Evolutionary conservation across 2,797 vertebrate species (phyloP).

Genomic region (Gila robusta): DNA sequence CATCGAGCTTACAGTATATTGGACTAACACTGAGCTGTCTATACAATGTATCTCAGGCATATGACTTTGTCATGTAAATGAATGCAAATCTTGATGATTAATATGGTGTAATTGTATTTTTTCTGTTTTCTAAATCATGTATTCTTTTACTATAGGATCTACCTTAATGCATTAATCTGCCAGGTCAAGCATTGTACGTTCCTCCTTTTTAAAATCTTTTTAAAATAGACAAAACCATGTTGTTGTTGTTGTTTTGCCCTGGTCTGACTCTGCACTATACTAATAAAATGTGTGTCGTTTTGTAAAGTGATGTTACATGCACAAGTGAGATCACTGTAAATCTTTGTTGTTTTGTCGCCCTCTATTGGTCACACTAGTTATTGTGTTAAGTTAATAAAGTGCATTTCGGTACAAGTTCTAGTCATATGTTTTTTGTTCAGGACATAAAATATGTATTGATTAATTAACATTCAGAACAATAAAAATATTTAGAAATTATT

Average conservation of each 20-base stretch:
- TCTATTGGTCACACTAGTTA: constrained; percentile 8
- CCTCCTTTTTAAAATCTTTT: background rate
- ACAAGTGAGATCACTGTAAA: background rate
- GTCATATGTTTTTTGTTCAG: background rate
- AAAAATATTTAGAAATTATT: background rate
- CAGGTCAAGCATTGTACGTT: background rate
- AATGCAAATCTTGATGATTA: background rate
- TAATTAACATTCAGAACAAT: background rate
- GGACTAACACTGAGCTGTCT: background rate
- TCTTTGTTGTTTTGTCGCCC: background rate
- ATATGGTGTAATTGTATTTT: background rate
- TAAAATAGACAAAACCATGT: background rate
- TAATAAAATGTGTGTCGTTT: background rate
- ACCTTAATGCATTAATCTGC: background rate
- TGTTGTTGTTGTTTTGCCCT: background rate
- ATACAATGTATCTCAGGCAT: background rate
- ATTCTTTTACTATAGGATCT: background rate
- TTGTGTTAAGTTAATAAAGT: no score
- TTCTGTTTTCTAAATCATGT: background rate
- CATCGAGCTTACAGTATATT: background rate
- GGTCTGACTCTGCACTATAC: background rate
- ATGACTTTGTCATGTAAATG: background rate
- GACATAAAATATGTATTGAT: background rate
- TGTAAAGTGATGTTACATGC: background rate
- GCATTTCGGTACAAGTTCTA: background rate